Base-by-base conservation (phyloP, 2,888 invertebrate species). In the Nomada goodeniana region DNA sequence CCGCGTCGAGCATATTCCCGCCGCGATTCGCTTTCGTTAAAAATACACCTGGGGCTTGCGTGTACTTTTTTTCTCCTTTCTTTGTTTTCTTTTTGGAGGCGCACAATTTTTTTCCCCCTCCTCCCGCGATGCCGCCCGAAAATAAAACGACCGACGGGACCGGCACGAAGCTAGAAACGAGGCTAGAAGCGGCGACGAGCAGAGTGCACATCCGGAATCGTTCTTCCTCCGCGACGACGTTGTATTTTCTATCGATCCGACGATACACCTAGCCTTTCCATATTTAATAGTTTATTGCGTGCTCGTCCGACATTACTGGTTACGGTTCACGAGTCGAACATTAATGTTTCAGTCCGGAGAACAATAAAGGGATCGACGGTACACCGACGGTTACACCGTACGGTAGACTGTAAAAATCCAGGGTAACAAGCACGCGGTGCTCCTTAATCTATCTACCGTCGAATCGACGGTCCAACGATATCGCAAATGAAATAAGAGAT, bases 261-360 rank as follows among this genome's bases (percentile, higher is more conserved):
- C 23, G 77, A 70, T 61, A 47, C 36, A 61, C 50, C 53, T 44
- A 44, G 44, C 44, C n/a, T 0, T 23, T 47, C 53, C 47, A 36
- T 71, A 57, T 70, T 71, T 71, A 78, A 80, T 80, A 70, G 47
- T 50, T 78, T 70, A 78, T 78, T 26, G 70, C 78, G 55, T 67
- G 80, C 70, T 52, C 65, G 70, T 55, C 36, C 50, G 60, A 78
- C 70, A 50, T 78, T 78, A 61, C 70, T 44, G 26, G 53, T 13
- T 53, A 47, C 70, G 26, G 29, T 78, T 74, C 59, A 50, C 42
- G 36, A 20, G 7, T 5, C 4, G 20, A 44, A 70, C 64, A 29
- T 79, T 77, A 65, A 77, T 77, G 68, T 64, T 79, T 79, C 57
- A 79, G 60, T 70, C 20, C 47, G 2, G 10, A 0, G 23, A 18